A percentile compares a stretch with the other conserved stretches of the same genome.
Conservation (phyloP, 2,113 vertebrate genomes). For the Pungitius pungitius region DNA sequence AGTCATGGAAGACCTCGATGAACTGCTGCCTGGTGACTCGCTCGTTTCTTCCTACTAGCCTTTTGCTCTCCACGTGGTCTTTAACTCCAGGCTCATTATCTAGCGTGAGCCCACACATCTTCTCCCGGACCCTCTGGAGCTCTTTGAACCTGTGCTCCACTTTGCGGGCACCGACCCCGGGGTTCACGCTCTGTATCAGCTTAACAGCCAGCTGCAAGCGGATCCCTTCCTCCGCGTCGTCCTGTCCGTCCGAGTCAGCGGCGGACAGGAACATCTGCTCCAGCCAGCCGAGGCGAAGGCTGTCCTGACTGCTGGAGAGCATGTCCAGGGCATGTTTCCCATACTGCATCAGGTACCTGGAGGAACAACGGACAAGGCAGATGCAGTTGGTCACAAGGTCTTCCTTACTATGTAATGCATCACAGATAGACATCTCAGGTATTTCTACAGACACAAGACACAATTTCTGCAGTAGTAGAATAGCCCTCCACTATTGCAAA, state of each 20-base stretch:
- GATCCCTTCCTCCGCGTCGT: conserved; percentile 81
- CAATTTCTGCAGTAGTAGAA: conserved; percentile 12
- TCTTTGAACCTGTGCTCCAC: conserved; percentile 94
- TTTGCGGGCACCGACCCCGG: conserved; percentile 87
- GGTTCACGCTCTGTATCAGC: conserved; percentile 88
- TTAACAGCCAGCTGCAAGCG: conserved; percentile 84
- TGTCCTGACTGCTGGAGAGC: conserved; percentile 92
- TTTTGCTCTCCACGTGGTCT: conserved; percentile 44
- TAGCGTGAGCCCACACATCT: conserved; percentile 59
- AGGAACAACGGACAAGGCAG: neutral
- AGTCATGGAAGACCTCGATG: conserved; percentile 92
- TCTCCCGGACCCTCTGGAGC: conserved; percentile 88
- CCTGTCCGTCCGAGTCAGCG: conserved; percentile 63
- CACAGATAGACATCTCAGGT: conserved; percentile 1
- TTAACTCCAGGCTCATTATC: conserved; percentile 42
- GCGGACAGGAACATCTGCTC: conserved; percentile 84
- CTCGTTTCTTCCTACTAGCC: conserved; percentile 22
- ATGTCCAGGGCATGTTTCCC: conserved; percentile 93
- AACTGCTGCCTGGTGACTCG: conserved; percentile 88
- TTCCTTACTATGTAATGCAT: neutral
- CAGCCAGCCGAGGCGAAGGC: conserved; percentile 91
- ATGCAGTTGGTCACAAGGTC: neutral
- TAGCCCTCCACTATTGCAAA: neutral
- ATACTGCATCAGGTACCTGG: conserved; percentile 91
- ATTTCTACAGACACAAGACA: conserved; percentile 1